Base-by-base conservation (phyloP, 2,888 invertebrate species). In the Hydropsyche betteni region DNA sequence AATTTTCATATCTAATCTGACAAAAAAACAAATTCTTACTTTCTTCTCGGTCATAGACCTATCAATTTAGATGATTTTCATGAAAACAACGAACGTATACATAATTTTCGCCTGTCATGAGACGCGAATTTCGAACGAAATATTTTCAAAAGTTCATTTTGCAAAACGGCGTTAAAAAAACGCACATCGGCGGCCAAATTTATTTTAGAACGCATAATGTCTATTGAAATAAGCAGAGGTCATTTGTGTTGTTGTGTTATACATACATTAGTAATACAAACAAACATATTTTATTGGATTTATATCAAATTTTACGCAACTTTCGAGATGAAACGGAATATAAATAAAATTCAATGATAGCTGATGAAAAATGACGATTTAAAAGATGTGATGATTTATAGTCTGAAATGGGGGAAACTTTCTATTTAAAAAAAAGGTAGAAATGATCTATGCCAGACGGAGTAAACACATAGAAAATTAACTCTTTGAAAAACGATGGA, bases 131-230 rank as follows among this genome's bases (percentile, higher is more conserved):
- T 53, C 6, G 24, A 16, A 14, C 24, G 58, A 58, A 24, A 58
- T 24, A 24, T 16, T 58, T 58, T 58, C 58, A 24, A 16, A 53
- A 58, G 58, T 58, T 58, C 58, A 58, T 24, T 24, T 58, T 58
- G 8, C 24, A 53, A 53, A 51, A 53, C 12, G 24, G 44, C 3
- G 44, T 58, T 8, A 58, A 58, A 58, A 58, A 14, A 58, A 58
- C 8, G 58, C 24, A 5, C 58, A 58, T 8, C 8, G 58, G 4
- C 14, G 58, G 58, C 58, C 58, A 58, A 58, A 58, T 58, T 58
- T 58, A 58, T 58, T 58, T 58, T 58, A 24, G 58, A 58, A 58
- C 58, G 3, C 58, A 24, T n/a, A 16, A 44, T 44, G 44, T 44
- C 24, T 58, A 58, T 24, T 58, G 58, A 16, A 58, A 8, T 24